Evolutionary conservation across 1,140 invertebrate species (phyloP).

Genomic region (Plodia interpunctella): DNA sequence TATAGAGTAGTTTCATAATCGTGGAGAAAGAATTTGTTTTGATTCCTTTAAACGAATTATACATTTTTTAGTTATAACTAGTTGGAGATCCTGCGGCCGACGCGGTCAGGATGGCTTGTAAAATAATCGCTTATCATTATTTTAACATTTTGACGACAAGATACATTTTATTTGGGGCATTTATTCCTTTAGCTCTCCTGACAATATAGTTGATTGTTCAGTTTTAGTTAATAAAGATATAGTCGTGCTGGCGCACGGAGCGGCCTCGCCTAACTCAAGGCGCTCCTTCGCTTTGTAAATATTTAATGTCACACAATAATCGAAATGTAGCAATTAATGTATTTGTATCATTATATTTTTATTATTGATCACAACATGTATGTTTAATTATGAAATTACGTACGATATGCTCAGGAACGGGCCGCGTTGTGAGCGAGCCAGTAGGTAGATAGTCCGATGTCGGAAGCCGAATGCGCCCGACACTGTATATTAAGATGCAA

Average conservation of each 20-base stretch:
- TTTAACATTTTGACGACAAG: slow-evolving; percentile 63
- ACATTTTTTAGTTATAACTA: slow-evolving; percentile 24
- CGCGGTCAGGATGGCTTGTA: slow-evolving; percentile 58
- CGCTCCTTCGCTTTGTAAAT: slow-evolving; percentile 73
- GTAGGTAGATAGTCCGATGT: slow-evolving; percentile 13
- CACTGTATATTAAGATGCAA: slow-evolving; percentile 64
- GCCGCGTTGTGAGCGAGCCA: slow-evolving; percentile 27
- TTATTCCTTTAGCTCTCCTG: slow-evolving; percentile 63
- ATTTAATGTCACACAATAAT: slow-evolving; percentile 76
- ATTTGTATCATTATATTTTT: slow-evolving; percentile 77
- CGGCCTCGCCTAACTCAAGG: slow-evolving; percentile 53
- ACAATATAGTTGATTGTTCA: slow-evolving; percentile 41
- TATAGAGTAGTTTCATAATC: slow-evolving; percentile 55
- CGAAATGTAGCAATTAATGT: slow-evolving; percentile 73
- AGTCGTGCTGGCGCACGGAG: slow-evolving; percentile 33
- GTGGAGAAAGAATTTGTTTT: slow-evolving; percentile 38
- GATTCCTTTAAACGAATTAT: slow-evolving; percentile 28
- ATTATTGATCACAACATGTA: slow-evolving; percentile 75
- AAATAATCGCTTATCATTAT: slow-evolving; percentile 45
- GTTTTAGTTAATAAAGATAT: slow-evolving; percentile 72
- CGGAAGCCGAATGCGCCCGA: slow-evolving; percentile 29
- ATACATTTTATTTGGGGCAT: slow-evolving; percentile 59
- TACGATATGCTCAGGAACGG: slow-evolving; percentile 43
- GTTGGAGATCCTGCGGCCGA: slow-evolving; percentile 43
- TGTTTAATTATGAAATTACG: slow-evolving; percentile 64